Evolutionary conservation across 1,140 invertebrate genomes (phyloP), one percentile per base, ranked within the genome.

Genomic region (Batillaria attramentaria): DNA sequence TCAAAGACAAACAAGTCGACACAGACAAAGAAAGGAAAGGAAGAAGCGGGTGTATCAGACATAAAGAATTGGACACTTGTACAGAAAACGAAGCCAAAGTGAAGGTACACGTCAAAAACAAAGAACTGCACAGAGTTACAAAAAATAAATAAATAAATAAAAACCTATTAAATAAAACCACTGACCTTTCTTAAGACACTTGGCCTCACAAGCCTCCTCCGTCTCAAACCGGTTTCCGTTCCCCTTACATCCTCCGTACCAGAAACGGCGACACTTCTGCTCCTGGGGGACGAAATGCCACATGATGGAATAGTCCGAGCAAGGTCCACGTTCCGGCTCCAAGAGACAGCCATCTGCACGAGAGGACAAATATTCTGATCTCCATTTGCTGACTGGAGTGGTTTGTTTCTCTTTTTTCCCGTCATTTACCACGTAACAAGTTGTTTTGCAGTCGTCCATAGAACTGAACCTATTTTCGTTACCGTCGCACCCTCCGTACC

Each of bases 401-500:
- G 73, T 60, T 13, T 46, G 3, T 50, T 3, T 35, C 46, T 39
- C 39, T 20, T 65, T 33, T 13, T 24, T 33, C 37, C 60, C 75
- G 20, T 70, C 62, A 20, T 43, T 31, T 5, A 62, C 57, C 37
- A 42, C 65, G 54, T 80, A 37, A 76, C 85, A 86, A 41, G 43
- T 33, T 31, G 66, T 50, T 85, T 96, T 94, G 87, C 98, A 99
- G 82, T 97, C 96, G 73, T 96, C 95, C 88, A 96, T 93, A 10
- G 93, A 94, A 57, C 93, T 93, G 91, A 98, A 99, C 10, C 95
- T 78, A 91, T 91, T 79, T 93, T 81, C 75, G 88, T 99, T 99
- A 92, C 24, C 92, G 90, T 77, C 95, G 89, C 97, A 98, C 42
- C 97, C 97, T n/a, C 97, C 96, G 88, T 97, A 98, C 95, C 96